phyloP scores from a whole-genome alignment of 2,888 invertebrate species.

The Sialis fuliginosa region DNA sequence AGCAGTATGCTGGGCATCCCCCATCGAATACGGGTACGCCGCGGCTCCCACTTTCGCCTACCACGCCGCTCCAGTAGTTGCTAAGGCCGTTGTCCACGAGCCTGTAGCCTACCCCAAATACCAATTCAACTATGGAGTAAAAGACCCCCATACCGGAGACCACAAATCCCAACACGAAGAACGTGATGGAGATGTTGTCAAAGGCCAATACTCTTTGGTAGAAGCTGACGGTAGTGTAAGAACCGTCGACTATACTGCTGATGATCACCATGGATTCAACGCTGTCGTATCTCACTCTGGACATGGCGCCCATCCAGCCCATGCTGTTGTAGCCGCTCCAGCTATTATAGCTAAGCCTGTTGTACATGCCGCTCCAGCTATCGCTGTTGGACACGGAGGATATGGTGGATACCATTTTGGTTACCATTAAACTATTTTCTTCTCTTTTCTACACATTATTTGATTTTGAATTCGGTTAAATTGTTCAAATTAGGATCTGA shows the following conservation, averaged over 20 bases:
- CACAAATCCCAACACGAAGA: conserved; percentile 41
- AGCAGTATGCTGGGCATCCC: background rate
- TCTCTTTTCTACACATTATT: no score
- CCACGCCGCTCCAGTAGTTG: background rate
- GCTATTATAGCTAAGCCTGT: background rate
- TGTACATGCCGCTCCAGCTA: background rate
- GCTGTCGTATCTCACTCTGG: conserved; percentile 24
- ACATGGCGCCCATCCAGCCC: no score
- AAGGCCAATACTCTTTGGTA: conserved; percentile 37
- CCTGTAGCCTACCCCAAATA: conserved; percentile 32
- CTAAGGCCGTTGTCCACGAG: background rate
- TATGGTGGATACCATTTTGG: background rate
- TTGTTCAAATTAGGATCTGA: no score
- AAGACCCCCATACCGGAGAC: conserved; percentile 39
- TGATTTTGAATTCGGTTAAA: no score
- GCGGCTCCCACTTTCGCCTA: background rate
- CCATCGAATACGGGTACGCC: conserved; percentile 1
- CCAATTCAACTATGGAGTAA: conserved; percentile 37
- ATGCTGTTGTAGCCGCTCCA: background rate
- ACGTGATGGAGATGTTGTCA: conserved; percentile 41
- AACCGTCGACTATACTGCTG: conserved; percentile 38
- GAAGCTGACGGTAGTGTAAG: conserved; percentile 39
- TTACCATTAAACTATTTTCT: background rate
- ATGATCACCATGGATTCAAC: conserved; percentile 39
- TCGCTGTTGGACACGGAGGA: background rate